These are phyloP conservation scores for Drosophila infuscata DNA, from an alignment of 2,888 invertebrate species.

Conservation along the genomic window DNA sequence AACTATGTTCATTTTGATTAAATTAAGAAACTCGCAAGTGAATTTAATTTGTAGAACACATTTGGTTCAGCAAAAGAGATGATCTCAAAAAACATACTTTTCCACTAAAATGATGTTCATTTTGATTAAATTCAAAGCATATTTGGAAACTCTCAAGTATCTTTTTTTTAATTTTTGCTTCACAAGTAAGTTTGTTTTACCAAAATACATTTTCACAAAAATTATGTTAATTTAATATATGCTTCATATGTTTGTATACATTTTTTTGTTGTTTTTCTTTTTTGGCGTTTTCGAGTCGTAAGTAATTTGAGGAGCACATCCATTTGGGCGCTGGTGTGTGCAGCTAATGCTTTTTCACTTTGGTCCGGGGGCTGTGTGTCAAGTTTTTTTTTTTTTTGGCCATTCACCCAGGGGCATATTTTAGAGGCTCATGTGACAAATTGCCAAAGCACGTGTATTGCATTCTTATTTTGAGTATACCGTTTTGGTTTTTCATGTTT, in stretches of 20 bases:
- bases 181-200: background rate
- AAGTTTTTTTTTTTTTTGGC: constrained; percentile 33
- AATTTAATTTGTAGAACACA: background rate
- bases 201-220: background rate
- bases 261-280: background rate
- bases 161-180: background rate
- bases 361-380: constrained; percentile 44
- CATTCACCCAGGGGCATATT: constrained; percentile 78
- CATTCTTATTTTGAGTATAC: constrained; percentile 69
- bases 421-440: constrained; percentile 83
- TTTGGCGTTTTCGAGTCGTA: constrained; percentile 8
- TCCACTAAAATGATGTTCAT: background rate
- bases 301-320: constrained; percentile 1
- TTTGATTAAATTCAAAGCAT: background rate
- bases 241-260: background rate
- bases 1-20: background rate
- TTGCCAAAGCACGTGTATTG: constrained; percentile 78
- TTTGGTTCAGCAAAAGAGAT: background rate
- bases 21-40: background rate
- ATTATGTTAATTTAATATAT: background rate
- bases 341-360: constrained; percentile 64
- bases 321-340: constrained; percentile 30
- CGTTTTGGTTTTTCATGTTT: constrained; percentile 26
- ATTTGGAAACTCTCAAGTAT: background rate
- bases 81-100: background rate